Conservation (phyloP, 2,797 vertebrate species). For the Platyrinchus mystaceus region DNA sequence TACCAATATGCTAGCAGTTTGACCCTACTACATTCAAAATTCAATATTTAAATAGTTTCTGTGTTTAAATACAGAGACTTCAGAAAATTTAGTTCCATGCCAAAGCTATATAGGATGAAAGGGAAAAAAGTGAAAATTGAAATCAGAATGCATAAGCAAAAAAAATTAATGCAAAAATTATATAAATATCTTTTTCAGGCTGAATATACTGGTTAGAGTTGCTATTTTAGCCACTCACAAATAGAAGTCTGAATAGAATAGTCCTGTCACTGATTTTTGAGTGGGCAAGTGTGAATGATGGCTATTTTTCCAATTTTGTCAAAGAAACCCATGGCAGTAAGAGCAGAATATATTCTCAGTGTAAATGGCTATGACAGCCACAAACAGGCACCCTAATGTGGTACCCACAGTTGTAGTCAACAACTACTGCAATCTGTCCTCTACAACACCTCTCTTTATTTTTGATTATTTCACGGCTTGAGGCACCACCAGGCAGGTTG, state of each 20-base stretch:
- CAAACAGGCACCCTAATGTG: not conserved
- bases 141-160: not conserved
- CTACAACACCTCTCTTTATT: not conserved
- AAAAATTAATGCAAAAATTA: not conserved
- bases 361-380: not conserved
- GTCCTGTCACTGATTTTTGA: not conserved
- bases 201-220: not conserved
- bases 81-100: not conserved
- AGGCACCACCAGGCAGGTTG: conserved; percentile 15
- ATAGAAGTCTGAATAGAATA: not conserved
- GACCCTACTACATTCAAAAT: not conserved
- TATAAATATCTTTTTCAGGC: not conserved
- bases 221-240: not conserved
- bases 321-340: not conserved
- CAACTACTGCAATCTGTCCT: conserved; percentile 19
- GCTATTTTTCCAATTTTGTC: not conserved
- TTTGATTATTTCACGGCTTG: conserved; percentile 10
- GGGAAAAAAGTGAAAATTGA: not conserved
- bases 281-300: not conserved
- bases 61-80: not conserved
- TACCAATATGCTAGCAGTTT: not conserved
- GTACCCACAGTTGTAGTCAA: conserved; percentile 9
- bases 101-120: not conserved
- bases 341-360: not conserved
- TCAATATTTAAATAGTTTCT: not conserved